Evolutionary conservation across 2,797 vertebrate species (phyloP), one percentile per base, ranked within the genome.

Genomic region (Helicolenus hilgendorfi): DNA sequence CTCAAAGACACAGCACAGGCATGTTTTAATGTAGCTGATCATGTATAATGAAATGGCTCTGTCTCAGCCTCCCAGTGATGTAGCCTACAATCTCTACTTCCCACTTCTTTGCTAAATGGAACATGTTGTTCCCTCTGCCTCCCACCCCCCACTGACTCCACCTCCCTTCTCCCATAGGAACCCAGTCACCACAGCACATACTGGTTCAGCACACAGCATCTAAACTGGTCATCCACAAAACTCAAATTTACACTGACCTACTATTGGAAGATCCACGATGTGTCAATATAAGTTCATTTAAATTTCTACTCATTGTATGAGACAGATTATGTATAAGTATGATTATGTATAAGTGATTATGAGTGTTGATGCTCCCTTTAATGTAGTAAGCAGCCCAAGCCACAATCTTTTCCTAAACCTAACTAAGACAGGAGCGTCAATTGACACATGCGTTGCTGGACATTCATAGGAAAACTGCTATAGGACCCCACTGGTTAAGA

Each of bases 81-180:
- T 15, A 74, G 56, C 36, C 29, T 15, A 60, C 58, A 65, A 22
- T 58, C 33, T 22, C 67, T 29, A 33, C 62, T 79, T 72, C 75
- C 72, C 76, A 83, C 72, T 78, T 81, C 78, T 77, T 41, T 79
- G 58, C 86, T 82, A 84, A 95, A 94, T 89, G 81, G 92, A 95
- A 94, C 93, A 95, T 9, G 77, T 55, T 95, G 92, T 96, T 94
- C 92, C 75, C 62, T 83, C 2, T 62, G 75, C 70, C 31, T 41
- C 36, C 41, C 77, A 64, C 58, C 60, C 70, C 70, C 69, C 67
- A 71, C 79, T 76, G 56, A 7, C 65, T 72, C 60, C 53, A 24
- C 53, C 84, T 75, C 87, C 26, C 36, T 14, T 62, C 77, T 80
- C 64, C 76, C 55, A 81, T 53, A 64, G 71, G 63, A 71, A 38